Conservation (phyloP, 2,797 vertebrate genomes). For the Falco biarmicus region DNA sequence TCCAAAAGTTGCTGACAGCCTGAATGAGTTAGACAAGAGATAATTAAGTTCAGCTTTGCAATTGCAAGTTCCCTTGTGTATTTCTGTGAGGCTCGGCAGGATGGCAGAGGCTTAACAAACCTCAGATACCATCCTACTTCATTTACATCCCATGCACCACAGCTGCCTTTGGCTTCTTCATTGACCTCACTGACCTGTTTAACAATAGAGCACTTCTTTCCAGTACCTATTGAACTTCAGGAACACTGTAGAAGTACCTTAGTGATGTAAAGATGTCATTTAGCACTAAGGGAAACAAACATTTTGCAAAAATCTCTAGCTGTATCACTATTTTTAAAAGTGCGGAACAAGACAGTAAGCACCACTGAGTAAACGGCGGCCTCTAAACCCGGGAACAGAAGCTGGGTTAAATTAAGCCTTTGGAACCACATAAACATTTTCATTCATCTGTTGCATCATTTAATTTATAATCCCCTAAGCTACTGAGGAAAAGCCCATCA, state of each 20-base stretch:
- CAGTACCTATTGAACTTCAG: not conserved
- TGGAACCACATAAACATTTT: not conserved
- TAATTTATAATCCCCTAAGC: not conserved
- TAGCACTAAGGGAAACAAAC: not conserved
- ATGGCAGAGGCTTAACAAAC: not conserved
- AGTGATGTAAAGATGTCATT: not conserved
- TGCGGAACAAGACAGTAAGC: not conserved
- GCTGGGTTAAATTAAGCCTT: not conserved
- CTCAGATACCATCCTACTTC: not conserved
- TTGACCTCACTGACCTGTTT: not conserved
- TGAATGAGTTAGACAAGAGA: slow-evolving; percentile 5
- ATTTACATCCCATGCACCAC: slow-evolving; percentile 2
- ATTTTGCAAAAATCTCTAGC: not conserved
- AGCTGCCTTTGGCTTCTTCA: not conserved
- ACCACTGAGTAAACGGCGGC: not conserved
- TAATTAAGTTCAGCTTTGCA: slow-evolving; percentile 39
- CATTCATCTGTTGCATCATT: not conserved
- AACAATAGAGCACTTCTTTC: slow-evolving; percentile 1
- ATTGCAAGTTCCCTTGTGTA: not conserved
- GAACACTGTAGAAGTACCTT: not conserved
- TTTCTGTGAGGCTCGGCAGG: not conserved
- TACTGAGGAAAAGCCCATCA: not conserved
- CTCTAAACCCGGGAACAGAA: not conserved
- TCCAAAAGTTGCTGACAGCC: slow-evolving; percentile 21
- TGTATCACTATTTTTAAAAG: not conserved